Conservation (phyloP, 2,888 invertebrate genomes). For the Monoplex corrugatus region DNA sequence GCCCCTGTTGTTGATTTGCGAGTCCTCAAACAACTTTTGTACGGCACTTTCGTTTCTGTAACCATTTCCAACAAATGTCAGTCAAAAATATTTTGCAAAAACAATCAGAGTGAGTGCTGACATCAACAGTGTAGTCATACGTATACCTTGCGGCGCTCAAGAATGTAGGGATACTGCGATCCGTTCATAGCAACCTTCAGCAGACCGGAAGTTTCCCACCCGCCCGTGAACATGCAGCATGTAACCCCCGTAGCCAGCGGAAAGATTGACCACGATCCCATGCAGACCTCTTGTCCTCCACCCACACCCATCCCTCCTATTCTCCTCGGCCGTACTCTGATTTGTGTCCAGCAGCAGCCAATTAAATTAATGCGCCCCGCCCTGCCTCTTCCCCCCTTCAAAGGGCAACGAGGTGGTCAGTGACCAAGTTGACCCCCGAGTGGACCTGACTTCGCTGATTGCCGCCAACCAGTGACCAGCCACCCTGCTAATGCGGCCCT, state of each 20-base stretch:
- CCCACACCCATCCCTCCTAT: neutral
- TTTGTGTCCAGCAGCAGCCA: neutral
- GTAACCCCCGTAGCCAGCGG: slow-evolving; percentile 19
- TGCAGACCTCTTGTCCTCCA: no score
- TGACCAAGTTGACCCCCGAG: slow-evolving; percentile 2
- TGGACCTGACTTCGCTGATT: neutral
- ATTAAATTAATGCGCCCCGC: slow-evolving; percentile 13
- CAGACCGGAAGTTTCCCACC: slow-evolving; percentile 14
- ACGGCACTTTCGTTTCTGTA: no score
- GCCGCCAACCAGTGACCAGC: neutral
- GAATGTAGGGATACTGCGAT: no score
- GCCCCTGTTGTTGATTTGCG: no score
- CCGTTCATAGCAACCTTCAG: no score
- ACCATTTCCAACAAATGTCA: no score
- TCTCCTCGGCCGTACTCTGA: neutral
- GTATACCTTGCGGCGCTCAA: no score
- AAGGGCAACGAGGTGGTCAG: neutral
- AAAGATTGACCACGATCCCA: no score
- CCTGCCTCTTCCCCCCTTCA: neutral
- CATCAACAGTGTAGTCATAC: no score
- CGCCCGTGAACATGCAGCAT: neutral
- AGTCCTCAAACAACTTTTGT: no score
- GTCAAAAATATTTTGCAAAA: no score
- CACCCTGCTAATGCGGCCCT: neutral
- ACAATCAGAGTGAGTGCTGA: no score